These are phyloP conservation scores for Eupithecia dodoneata DNA, from an alignment of 2,888 invertebrate species.

Conservation along the genomic window DNA sequence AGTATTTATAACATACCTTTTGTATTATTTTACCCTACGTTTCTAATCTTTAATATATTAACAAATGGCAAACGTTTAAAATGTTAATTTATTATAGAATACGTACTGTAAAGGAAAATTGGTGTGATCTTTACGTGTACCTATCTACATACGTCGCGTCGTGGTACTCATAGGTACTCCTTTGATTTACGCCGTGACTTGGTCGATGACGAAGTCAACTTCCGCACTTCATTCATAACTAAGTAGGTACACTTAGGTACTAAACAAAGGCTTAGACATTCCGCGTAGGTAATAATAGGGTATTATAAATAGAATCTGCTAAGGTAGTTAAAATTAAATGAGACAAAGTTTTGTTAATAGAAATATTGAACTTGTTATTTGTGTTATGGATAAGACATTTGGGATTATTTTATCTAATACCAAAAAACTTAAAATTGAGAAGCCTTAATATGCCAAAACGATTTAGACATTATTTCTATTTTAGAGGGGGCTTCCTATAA, in stretches of 20 bases:
- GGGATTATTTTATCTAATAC: neutral
- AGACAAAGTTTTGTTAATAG: neutral
- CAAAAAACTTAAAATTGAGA: neutral
- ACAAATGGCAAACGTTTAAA: too few species aligned
- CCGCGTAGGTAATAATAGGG: neutral
- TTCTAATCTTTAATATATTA: too few species aligned
- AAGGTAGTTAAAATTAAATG: neutral
- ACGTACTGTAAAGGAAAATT: slow-evolving; percentile 18
- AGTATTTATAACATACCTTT: too few species aligned
- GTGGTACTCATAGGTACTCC: slow-evolving; percentile 11
- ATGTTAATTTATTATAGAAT: neutral
- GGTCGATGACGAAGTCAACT: slow-evolving; percentile 51
- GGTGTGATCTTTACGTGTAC: slow-evolving; percentile 7
- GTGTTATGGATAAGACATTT: neutral
- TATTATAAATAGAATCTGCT: neutral
- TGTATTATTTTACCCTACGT: too few species aligned
- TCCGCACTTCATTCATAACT: slow-evolving; percentile 59
- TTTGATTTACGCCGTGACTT: slow-evolving; percentile 41
- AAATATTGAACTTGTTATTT: neutral
- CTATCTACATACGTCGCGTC: neutral
- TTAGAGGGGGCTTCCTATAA: neutral
- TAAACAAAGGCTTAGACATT: neutral
- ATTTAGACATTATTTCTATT: neutral
- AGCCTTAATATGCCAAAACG: neutral
- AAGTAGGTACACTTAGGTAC: slow-evolving; percentile 5